Percentiles rank a stretch among this genome's conserved stretches.
phyloP scores from a whole-genome alignment of 2,888 invertebrate species.

The Lydus trimaculatus region DNA sequence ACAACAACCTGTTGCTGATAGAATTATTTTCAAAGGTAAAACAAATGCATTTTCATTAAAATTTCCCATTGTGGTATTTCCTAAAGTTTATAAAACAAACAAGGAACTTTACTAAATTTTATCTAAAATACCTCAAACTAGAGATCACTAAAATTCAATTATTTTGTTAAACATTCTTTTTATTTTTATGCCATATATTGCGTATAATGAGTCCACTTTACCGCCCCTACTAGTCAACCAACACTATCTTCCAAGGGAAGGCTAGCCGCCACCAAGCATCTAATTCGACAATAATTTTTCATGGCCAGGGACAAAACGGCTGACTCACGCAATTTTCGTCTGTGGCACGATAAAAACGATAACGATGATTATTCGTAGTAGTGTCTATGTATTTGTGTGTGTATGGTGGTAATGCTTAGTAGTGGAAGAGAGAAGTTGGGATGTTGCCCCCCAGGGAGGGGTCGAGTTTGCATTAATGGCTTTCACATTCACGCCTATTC shows the following conservation, averaged over 20 bases:
- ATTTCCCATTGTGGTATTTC: neutral
- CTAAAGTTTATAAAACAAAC: neutral
- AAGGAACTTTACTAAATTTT: neutral
- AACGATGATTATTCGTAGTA: conserved; percentile 27
- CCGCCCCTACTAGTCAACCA: neutral
- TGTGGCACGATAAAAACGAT: conserved; percentile 29
- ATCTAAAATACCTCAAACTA: neutral
- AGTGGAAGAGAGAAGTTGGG: neutral
- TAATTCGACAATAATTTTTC: conserved; percentile 18
- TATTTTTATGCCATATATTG: neutral
- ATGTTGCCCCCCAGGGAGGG: conserved; percentile 24
- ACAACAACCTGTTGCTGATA: conserved; percentile 9
- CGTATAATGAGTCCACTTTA: neutral
- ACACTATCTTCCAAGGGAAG: neutral
- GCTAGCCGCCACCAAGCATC: neutral
- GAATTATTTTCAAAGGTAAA: neutral
- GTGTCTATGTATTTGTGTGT: neutral
- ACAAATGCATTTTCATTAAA: conserved; percentile 11
- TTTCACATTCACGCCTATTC: conserved; percentile 35
- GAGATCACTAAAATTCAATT: neutral
- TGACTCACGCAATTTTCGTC: conserved; percentile 28
- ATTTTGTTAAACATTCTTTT: neutral
- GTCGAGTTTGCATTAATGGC: conserved; percentile 37
- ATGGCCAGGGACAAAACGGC: conserved; percentile 13
- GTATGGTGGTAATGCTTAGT: neutral